Base-by-base conservation (phyloP, 2,888 invertebrate species). In the Noctua janthina region DNA sequence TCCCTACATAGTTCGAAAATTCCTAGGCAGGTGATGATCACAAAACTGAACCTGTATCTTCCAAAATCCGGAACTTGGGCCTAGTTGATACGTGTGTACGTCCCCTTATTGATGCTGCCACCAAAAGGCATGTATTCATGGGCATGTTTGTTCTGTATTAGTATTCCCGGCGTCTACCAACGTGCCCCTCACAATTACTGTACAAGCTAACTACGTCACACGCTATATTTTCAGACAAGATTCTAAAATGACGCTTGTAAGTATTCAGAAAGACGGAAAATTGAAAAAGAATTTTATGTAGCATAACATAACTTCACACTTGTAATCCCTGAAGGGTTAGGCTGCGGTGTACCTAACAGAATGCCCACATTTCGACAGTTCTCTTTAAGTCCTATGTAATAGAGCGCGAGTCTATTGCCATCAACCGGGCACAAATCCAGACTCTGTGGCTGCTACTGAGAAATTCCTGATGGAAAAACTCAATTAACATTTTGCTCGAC, bases 151-250 rank as follows among this genome's bases (percentile, higher is more conserved):
- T 78, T 74, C 72, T 74, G 77, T 87, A 86, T 92, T 89, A 90
- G 92, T 92, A 92, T 92, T 92, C 91, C 51, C 74, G 39, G 51
- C 88, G 87, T 88, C 87, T 82, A 78, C 68, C 77, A 72, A 56
- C 90, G 83, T 87, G 90, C 84, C 87, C 84, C 84, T 87, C 90
- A 91, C 92, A 92, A 93, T 93, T 93, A 93, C 89, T 81, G 85
- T 84, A 80, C 86, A 87, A 86, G 83, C 89, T 92, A 92, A 92
- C 90, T 92, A 90, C 89, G 91, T 90, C 92, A 87, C 90, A 90
- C 86, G 88, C 89, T 85, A 91, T 91, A 91, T 91, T 83, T 88
- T 51, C 74, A 20, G 35, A 71, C 29, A 77, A 23, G 75, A 69
- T 77, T 29, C 29, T 92, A 92, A 92, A 88, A 91, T 91, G 90